Base-by-base conservation (phyloP, 2,888 invertebrate species). In the Caenorhabditis zanzibari region DNA sequence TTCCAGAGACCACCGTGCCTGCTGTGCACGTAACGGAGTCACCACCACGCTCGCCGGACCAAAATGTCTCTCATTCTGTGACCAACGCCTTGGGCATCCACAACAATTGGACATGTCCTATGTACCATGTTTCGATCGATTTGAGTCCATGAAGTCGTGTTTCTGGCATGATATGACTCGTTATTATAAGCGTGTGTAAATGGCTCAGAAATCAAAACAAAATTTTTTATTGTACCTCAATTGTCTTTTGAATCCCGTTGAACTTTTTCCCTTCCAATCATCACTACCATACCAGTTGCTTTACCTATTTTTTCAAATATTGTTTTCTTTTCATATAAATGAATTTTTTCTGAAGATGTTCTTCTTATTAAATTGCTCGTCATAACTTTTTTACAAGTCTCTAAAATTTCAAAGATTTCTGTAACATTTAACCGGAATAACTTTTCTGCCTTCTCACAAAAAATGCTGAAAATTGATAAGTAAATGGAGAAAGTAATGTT, bases 21-120 rank as follows among this genome's bases (percentile, higher is more conserved):
- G 91, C 80, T 91, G 91, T 58, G 88, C 85, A 12, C 85, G 90
- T 6, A 90, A 91, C 77, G 90, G 91, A 58, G 90, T 91, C n/a
- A 87, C 89, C 12, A 90, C 90, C 12, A 91, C 91, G 3, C 64
- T 91, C 19, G 90, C 91, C 16, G 91, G 91, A 59, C 75, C 81
- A 16, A 91, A 91, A 63, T 91, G 91, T 59, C 85, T 91, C 0
- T 82, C 86, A 2, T 91, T 91, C 87, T 91, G 91, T 63, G 91
- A 91, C 66, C 91, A 91, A 73, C 80, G 89, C 32, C 85, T 90
- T n/a, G 88, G 87, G 22, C 86, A 85, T 28, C 85, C 85, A 14
- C 86, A 85, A 28, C 88, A 85, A 26, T 68, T 90, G 9, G 90
- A 90, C 63, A 87, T 91, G 87, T 86, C 89, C 49, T 90, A 85